A percentile compares a stretch with the other conserved stretches of the same genome.
Conservation (phyloP, 2,797 vertebrate genomes). For the Acipenser ruthenus region DNA sequence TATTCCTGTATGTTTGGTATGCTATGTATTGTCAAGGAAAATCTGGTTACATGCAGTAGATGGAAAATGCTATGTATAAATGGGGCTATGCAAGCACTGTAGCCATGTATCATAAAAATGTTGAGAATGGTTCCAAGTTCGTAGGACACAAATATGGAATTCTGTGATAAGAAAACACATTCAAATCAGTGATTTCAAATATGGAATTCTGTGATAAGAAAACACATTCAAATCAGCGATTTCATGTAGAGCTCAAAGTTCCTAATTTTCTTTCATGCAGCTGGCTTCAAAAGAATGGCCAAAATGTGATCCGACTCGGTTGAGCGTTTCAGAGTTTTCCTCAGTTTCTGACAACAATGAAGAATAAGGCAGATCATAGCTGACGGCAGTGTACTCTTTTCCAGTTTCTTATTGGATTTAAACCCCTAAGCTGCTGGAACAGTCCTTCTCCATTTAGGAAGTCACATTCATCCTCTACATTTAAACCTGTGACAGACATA, state of each 20-base stretch:
- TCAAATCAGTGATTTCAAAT: not conserved
- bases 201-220: conserved; percentile 9
- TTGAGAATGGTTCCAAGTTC: not conserved
- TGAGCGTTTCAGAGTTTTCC: conserved; percentile 22
- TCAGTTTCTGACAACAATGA: conserved; percentile 26
- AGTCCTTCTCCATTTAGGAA: conserved; percentile 20
- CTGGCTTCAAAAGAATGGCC: conserved; percentile 3
- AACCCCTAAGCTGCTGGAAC: conserved; percentile 27
- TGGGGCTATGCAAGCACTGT: too few species aligned
- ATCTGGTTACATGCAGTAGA: too few species aligned
- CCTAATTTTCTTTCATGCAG: too few species aligned
- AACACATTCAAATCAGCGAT: conserved; percentile 1
- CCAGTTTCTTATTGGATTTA: conserved; percentile 45
- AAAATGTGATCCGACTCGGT: not conserved
- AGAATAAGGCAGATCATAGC: conserved; percentile 40
- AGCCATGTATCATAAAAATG: not conserved
- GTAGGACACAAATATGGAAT: conserved; percentile 1
- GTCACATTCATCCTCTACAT: conserved; percentile 22
- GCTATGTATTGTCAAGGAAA: too few species aligned
- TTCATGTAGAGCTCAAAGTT: too few species aligned
- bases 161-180: conserved; percentile 10
- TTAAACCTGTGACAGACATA: conserved; percentile 1
- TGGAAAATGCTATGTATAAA: too few species aligned
- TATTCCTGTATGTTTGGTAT: too few species aligned
- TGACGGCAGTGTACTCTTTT: conserved; percentile 24